Conservation (phyloP, 2,797 vertebrate species). For the Pseudomugil gertrudae region DNA sequence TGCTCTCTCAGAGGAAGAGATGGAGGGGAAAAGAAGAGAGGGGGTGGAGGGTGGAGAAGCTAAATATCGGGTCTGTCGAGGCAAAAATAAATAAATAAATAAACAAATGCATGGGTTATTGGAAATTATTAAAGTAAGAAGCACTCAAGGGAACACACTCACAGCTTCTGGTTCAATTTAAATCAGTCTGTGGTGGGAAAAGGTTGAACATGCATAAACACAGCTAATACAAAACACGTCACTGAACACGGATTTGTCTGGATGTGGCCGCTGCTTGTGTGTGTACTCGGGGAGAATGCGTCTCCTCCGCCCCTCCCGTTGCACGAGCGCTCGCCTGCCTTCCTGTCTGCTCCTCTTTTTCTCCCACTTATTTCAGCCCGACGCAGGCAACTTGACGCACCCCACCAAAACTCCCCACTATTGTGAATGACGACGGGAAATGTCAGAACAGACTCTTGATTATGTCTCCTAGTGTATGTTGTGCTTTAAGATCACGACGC, state of each 20-base stretch:
- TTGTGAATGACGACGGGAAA: conserved; percentile 39
- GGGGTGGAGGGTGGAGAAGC: conserved; percentile 52
- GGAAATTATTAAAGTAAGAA: conserved; percentile 28
- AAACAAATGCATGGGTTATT: conserved; percentile 19
- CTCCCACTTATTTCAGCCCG: conserved; percentile 54
- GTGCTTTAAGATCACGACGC: conserved; percentile 27
- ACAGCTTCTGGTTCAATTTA: conserved; percentile 26
- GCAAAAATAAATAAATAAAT: conserved; percentile 37
- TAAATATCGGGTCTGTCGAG: conserved; percentile 60
- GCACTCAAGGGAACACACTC: conserved; percentile 21
- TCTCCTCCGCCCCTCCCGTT: conserved; percentile 51
- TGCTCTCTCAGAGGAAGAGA: conserved; percentile 67
- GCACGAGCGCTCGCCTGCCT: conserved; percentile 53
- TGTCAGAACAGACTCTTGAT: conserved; percentile 29
- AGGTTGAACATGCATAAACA: conserved; percentile 44
- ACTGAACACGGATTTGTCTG: conserved; percentile 78
- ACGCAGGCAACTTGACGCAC: conserved; percentile 80
- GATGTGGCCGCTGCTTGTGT: conserved; percentile 75
- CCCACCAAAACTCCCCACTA: conserved; percentile 55
- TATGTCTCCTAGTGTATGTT: conserved; percentile 22
- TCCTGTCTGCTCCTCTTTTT: conserved; percentile 64
- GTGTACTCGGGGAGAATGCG: conserved; percentile 52
- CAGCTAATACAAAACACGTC: conserved; percentile 77
- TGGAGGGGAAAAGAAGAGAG: conserved; percentile 47
- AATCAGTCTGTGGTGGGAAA: conserved; percentile 54